Conservation (phyloP, 2,888 invertebrate species). For the Andricus curvator region DNA sequence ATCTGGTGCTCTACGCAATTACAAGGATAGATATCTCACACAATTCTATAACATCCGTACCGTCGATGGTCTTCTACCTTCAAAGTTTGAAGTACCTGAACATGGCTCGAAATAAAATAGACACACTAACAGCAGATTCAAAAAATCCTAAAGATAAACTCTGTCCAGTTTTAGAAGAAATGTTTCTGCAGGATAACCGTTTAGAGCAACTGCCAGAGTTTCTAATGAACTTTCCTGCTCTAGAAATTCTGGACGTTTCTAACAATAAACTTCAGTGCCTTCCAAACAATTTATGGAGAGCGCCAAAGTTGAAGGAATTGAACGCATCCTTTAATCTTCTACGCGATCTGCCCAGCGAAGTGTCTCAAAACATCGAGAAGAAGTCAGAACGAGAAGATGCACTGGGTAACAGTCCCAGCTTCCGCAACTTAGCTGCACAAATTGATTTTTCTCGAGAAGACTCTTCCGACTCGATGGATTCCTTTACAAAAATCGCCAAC, state of each 20-base stretch:
- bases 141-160: constrained; percentile 80
- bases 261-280: constrained; percentile 93
- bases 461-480: constrained; percentile 73
- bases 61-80: constrained; percentile 90
- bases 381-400: constrained; percentile 67
- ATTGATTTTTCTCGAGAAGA: constrained; percentile 71
- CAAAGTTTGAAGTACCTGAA: constrained; percentile 91
- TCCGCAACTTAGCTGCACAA: constrained; percentile 67
- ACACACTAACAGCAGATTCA: constrained; percentile 83
- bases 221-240: constrained; percentile 88
- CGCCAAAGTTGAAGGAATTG: constrained; percentile 91
- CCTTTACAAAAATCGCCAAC: constrained; percentile 75
- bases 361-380: constrained; percentile 68
- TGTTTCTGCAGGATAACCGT: constrained; percentile 94
- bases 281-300: constrained; percentile 91
- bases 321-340: constrained; percentile 94
- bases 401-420: constrained; percentile 70
- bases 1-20: constrained; percentile 91
- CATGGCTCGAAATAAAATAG: constrained; percentile 91
- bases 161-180: constrained; percentile 91
- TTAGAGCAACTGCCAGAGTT: constrained; percentile 90
- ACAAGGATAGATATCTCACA: constrained; percentile 96
- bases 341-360: constrained; percentile 83
- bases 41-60: constrained; percentile 90
- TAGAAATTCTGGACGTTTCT: constrained; percentile 93